These are phyloP conservation scores for Colletes gigas DNA, from an alignment of 1,140 invertebrate genomes.

Conservation along the genomic window DNA sequence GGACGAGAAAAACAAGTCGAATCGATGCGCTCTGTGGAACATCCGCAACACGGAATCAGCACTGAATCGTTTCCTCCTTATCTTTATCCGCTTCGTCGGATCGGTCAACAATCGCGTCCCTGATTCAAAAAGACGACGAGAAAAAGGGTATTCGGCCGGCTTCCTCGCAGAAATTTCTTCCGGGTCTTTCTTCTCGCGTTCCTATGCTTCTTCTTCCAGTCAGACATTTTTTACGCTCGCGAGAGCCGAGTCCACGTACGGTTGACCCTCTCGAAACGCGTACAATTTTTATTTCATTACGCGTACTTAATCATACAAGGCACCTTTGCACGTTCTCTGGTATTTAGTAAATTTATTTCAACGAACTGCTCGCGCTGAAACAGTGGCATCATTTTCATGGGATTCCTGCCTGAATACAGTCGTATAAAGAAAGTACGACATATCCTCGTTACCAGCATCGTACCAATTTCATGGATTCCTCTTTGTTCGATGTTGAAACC, in stretches of 20 bases:
- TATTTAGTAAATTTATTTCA: no score
- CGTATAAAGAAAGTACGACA: background rate
- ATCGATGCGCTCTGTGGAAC: slow-evolving; percentile 40
- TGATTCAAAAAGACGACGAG: slow-evolving; percentile 42
- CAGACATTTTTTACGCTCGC: background rate
- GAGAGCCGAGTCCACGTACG: no score
- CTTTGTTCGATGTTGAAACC: slow-evolving; percentile 21
- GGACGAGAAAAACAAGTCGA: slow-evolving; percentile 49
- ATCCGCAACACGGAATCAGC: slow-evolving; percentile 42
- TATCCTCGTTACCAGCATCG: slow-evolving; percentile 13
- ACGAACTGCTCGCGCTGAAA: background rate
- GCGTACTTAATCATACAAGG: no score
- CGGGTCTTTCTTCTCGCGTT: background rate
- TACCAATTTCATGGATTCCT: background rate
- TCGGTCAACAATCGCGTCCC: slow-evolving; percentile 51
- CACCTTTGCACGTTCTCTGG: no score
- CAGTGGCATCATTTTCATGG: background rate
- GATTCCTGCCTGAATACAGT: background rate
- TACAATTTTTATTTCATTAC: no score
- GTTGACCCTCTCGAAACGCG: no score
- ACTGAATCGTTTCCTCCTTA: slow-evolving; percentile 49
- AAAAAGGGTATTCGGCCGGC: background rate
- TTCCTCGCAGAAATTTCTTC: slow-evolving; percentile 31
- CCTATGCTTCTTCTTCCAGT: background rate
- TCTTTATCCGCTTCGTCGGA: slow-evolving; percentile 56